Evolutionary conservation across 2,797 vertebrate species (phyloP).

Genomic region (Psittacula derbiana): DNA sequence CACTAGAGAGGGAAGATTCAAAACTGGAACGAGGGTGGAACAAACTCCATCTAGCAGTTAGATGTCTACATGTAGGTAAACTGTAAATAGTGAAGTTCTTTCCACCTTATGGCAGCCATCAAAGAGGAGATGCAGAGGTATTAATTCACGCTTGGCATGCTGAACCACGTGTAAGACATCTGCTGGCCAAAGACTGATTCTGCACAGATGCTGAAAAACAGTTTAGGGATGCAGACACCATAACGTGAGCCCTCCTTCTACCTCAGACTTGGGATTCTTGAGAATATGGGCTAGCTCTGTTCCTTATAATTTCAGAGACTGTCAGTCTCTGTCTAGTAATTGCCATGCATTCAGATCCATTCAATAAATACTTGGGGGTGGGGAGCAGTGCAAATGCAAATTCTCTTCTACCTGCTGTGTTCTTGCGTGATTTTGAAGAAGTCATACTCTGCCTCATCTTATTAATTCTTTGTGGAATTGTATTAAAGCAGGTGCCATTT

Average conservation of each 20-base stretch:
- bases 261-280: neutral
- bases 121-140: neutral
- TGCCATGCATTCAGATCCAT: neutral
- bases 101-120: neutral
- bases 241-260: neutral
- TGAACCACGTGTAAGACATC: neutral
- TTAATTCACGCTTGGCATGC: neutral
- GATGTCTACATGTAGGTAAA: neutral
- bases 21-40: rapidly evolving
- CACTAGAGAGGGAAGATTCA: neutral
- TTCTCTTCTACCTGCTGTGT: neutral
- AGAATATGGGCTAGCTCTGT: neutral
- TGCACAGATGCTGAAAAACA: neutral
- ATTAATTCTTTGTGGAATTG: neutral
- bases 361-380: neutral
- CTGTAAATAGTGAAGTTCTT: neutral
- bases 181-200: neutral
- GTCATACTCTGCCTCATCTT: neutral
- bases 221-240: neutral
- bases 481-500: neutral
- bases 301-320: neutral
- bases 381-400: neutral
- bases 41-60: neutral
- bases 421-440: neutral
- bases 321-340: neutral